A percentile compares a stretch with the other conserved stretches of the same genome.
phyloP scores from a whole-genome alignment of 1,140 invertebrate genomes.

The Chironomus tepperi region DNA sequence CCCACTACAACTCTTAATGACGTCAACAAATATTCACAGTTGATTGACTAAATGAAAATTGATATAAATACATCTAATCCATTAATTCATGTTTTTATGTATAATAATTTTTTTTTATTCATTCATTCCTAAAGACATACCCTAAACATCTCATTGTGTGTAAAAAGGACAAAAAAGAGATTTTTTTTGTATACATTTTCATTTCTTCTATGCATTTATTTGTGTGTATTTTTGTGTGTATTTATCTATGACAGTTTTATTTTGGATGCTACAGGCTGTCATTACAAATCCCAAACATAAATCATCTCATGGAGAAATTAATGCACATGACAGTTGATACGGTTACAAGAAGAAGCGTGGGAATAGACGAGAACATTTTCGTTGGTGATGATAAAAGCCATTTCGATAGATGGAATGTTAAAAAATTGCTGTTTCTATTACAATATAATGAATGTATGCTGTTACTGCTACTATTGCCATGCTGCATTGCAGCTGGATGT shows the following conservation, averaged over 20 bases:
- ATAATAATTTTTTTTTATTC: too few relatives aligned
- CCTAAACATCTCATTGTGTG: too few relatives aligned
- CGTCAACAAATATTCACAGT: too few relatives aligned
- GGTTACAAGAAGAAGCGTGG: background rate
- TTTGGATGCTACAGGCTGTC: too few relatives aligned
- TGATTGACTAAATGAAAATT: too few relatives aligned
- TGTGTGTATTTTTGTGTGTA: background rate
- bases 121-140: too few relatives aligned
- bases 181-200: background rate
- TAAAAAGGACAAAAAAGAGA: background rate
- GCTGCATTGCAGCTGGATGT: conserved; percentile 65
- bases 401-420: conserved; percentile 22
- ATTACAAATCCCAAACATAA: background rate
- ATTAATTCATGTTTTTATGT: too few relatives aligned
- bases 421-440: conserved; percentile 17
- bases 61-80: too few relatives aligned
- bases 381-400: conserved; percentile 20
- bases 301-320: conserved; percentile 16
- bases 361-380: conserved; percentile 11
- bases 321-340: background rate
- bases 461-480: conserved; percentile 44
- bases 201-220: background rate
- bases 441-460: conserved; percentile 24
- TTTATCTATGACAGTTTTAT: too few relatives aligned
- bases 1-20: too few relatives aligned